A percentile compares a stretch with the other conserved stretches of the same genome.
These are phyloP conservation scores for Dryococelus australis DNA, from an alignment of 2,888 invertebrate species.

Conservation along the genomic window DNA sequence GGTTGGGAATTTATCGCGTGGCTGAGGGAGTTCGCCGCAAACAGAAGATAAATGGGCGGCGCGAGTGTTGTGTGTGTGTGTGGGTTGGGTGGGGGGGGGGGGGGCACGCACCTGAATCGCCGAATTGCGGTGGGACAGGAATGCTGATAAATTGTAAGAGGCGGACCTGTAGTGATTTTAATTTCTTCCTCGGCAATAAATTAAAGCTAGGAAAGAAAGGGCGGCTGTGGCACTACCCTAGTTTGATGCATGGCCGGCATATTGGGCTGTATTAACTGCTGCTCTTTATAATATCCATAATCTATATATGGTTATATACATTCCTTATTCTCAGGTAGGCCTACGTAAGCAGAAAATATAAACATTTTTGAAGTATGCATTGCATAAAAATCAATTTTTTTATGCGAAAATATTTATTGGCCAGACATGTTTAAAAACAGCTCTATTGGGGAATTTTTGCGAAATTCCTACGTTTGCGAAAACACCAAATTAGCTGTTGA, in stretches of 20 bases:
- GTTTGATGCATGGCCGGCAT: background rate
- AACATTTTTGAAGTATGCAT: too few relatives aligned
- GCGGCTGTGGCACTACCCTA: background rate
- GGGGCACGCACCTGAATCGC: background rate
- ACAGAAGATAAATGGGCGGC: background rate
- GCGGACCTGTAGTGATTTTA: background rate
- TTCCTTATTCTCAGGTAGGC: too few relatives aligned
- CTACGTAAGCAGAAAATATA: too few relatives aligned
- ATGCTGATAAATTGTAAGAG: background rate
- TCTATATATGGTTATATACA: too few relatives aligned
- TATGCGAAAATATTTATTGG: too few relatives aligned
- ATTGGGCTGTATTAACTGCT: too few relatives aligned
- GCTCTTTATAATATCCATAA: too few relatives aligned
- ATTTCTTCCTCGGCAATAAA: background rate
- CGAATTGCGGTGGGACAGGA: background rate
- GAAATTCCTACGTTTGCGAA: too few relatives aligned
- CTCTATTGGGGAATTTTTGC: too few relatives aligned
- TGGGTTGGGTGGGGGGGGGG: background rate
- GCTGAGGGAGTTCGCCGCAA: background rate
- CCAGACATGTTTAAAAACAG: too few relatives aligned
- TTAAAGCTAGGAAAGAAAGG: background rate
- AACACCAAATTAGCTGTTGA: too few relatives aligned
- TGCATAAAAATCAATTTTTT: too few relatives aligned
- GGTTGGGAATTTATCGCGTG: background rate
- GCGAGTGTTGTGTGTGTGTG: background rate